phyloP scores from a whole-genome alignment of 1,140 invertebrate species.

The Drosophila ercepeae region DNA sequence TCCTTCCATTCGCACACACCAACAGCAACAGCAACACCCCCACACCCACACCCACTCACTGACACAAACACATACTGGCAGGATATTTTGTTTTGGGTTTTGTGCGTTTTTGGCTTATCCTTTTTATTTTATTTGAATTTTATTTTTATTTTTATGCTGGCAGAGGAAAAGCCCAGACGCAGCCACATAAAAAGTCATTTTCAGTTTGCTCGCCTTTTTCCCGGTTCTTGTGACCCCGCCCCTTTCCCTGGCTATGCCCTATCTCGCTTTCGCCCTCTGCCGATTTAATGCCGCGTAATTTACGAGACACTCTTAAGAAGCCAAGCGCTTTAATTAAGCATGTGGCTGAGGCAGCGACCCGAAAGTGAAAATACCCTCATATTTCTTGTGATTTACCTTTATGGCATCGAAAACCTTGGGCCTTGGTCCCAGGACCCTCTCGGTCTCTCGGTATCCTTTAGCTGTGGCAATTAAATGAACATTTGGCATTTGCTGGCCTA shows the following conservation, averaged over 20 bases:
- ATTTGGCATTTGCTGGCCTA: slow-evolving; percentile 70
- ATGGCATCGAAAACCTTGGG: slow-evolving; percentile 48
- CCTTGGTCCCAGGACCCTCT: slow-evolving; percentile 8
- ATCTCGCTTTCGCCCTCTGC: slow-evolving; percentile 27
- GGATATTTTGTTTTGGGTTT: slow-evolving; percentile 63
- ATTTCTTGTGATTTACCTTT: slow-evolving; percentile 81
- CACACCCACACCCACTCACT: not conserved
- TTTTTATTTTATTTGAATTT: slow-evolving; percentile 82
- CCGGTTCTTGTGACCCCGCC: not conserved
- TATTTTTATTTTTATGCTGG: slow-evolving; percentile 80
- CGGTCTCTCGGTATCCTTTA: not conserved
- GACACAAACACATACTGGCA: slow-evolving; percentile 13
- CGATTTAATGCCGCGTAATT: slow-evolving; percentile 79
- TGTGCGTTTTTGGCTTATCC: slow-evolving; percentile 76
- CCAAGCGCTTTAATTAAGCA: slow-evolving; percentile 80
- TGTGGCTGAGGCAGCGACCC: slow-evolving; percentile 78
- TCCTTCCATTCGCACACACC: slow-evolving; percentile 9
- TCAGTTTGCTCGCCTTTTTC: slow-evolving; percentile 56
- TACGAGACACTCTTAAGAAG: slow-evolving; percentile 81
- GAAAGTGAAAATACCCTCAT: slow-evolving; percentile 81
- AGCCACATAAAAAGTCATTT: slow-evolving; percentile 78
- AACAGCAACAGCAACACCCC: not conserved
- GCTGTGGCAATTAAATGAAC: slow-evolving; percentile 69
- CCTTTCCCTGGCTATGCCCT: slow-evolving; percentile 3
- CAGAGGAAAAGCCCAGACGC: slow-evolving; percentile 59